phyloP scores from a whole-genome alignment of 2,888 invertebrate species.

The Nomada fucata region DNA sequence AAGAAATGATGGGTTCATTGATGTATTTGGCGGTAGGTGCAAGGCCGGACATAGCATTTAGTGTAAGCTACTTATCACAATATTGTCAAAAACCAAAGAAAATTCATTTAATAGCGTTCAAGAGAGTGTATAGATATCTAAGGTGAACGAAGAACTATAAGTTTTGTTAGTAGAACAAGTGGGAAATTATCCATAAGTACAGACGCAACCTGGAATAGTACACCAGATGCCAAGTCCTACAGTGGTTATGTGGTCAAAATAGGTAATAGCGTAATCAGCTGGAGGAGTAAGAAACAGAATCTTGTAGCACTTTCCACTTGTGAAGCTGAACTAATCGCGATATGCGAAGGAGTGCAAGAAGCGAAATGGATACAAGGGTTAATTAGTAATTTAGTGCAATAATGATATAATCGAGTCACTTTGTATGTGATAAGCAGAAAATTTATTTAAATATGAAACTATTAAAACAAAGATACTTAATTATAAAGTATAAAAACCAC shows the following conservation, averaged over 20 bases:
- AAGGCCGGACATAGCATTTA: constrained; percentile 15
- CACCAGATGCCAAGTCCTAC: constrained; percentile 12
- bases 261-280: constrained; percentile 16
- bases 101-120: constrained; percentile 15
- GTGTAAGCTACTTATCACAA: constrained; percentile 4
- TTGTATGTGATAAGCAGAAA: too few species aligned
- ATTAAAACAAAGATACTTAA: too few species aligned
- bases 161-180: background rate
- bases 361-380: constrained; percentile 2
- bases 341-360: constrained; percentile 18
- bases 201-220: constrained; percentile 7
- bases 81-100: constrained; percentile 8
- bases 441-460: too few species aligned
- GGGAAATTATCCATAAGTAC: constrained; percentile 1
- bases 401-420: background rate
- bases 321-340: constrained; percentile 19
- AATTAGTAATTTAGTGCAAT: background rate
- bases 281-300: constrained; percentile 16
- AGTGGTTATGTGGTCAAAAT: constrained; percentile 15
- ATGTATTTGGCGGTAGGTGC: constrained; percentile 16
- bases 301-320: constrained; percentile 23
- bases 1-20: constrained; percentile 19
- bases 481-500: too few species aligned
- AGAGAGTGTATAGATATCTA: constrained; percentile 26
- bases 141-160: constrained; percentile 1